Evolutionary conservation across 2,888 invertebrate genomes (phyloP).

Genomic region (Maniola hyperantus): DNA sequence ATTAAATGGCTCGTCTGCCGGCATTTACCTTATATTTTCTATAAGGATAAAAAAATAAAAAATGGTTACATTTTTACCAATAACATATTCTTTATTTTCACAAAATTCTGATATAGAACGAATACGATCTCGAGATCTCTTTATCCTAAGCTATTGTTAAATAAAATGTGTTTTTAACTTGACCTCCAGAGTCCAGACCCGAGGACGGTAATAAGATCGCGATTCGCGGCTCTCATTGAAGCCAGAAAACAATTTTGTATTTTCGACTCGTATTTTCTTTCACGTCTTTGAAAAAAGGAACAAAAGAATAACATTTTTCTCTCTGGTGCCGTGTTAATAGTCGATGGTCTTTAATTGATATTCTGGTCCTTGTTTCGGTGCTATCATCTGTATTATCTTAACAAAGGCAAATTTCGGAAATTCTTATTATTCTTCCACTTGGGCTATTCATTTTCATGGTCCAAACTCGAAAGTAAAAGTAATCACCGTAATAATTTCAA

Average conservation of each 20-base stretch:
- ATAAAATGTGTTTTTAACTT: constrained; percentile 13
- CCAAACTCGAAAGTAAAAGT: not conserved
- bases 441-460: not conserved
- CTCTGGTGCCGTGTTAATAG: constrained; percentile 2
- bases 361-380: not conserved
- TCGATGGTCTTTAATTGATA: constrained; percentile 11
- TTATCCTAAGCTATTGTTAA: constrained; percentile 7
- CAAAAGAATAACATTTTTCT: constrained; percentile 14
- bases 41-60: not conserved
- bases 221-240: not conserved
- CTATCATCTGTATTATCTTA: not conserved
- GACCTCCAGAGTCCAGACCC: constrained; percentile 1
- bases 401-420: not conserved
- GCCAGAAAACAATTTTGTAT: constrained; percentile 16
- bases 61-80: not conserved
- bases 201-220: constrained; percentile 11
- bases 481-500: not conserved
- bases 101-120: constrained; percentile 1
- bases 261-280: constrained; percentile 7
- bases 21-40: not conserved
- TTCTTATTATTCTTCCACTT: not conserved
- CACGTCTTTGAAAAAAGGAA: constrained; percentile 7
- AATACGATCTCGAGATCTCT: constrained; percentile 12
- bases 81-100: not conserved
- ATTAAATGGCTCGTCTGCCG: too few relatives aligned